Percentiles rank a stretch among this genome's conserved stretches.
phyloP scores from a whole-genome alignment of 1,140 invertebrate species.

The Aphelinus atriplicis region DNA sequence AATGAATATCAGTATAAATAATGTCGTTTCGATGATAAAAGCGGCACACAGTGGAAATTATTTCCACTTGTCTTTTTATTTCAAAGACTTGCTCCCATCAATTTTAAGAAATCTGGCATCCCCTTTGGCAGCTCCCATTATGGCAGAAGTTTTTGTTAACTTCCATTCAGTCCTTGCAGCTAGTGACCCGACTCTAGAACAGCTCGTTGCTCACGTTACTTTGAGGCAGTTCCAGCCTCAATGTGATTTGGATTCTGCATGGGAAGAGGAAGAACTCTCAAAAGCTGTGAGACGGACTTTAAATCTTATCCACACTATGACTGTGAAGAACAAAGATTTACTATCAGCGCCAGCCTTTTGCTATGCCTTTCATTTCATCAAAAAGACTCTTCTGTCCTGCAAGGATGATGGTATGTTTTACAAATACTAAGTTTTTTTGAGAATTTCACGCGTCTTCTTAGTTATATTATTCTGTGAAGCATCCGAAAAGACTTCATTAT shows the following conservation, averaged over 20 bases:
- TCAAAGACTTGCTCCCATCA: slow-evolving; percentile 71
- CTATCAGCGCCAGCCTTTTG: slow-evolving; percentile 81
- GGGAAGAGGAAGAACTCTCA: slow-evolving; percentile 79
- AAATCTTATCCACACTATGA: slow-evolving; percentile 67
- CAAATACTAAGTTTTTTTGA: not conserved
- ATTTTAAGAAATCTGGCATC: slow-evolving; percentile 74
- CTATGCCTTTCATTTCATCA: slow-evolving; percentile 84
- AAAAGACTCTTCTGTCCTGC: slow-evolving; percentile 70
- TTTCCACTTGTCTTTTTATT: slow-evolving; percentile 70
- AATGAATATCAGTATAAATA: slow-evolving; percentile 72
- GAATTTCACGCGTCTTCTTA: not conserved
- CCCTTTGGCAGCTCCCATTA: slow-evolving; percentile 74
- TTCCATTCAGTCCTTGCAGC: slow-evolving; percentile 69
- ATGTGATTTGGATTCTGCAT: slow-evolving; percentile 80
- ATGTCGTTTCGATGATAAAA: slow-evolving; percentile 72
- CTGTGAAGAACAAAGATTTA: slow-evolving; percentile 62
- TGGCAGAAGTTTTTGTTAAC: slow-evolving; percentile 71
- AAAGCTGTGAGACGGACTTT: slow-evolving; percentile 72
- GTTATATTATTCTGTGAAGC: not conserved
- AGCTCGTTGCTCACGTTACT: slow-evolving; percentile 74
- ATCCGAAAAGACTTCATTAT: too few species aligned
- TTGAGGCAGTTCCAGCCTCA: slow-evolving; percentile 79
- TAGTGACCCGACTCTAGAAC: slow-evolving; percentile 64
- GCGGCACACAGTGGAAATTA: slow-evolving; percentile 73
- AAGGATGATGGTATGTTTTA: slow-evolving; percentile 65